Evolutionary conservation across 2,113 vertebrate species (phyloP), one percentile per base, ranked within the genome.

Genomic region (Monopterus albus): DNA sequence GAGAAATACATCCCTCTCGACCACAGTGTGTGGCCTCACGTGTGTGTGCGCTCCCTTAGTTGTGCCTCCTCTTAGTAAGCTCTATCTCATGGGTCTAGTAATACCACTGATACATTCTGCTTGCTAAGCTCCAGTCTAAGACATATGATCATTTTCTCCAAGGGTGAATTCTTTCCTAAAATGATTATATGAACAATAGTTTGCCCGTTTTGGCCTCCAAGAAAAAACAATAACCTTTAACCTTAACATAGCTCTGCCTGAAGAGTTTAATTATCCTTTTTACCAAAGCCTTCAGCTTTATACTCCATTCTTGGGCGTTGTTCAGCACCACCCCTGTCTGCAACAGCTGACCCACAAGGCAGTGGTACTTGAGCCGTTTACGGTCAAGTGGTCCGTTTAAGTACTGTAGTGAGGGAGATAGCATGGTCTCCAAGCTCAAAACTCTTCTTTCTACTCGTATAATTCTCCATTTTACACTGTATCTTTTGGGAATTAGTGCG

Each of bases 351-450:
- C 65, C 65, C 57, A 67, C 55, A 68, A 78, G 45, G 12, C 28
- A 4, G 43, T 40, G 50, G 25, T 66, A 21, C 70, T 81, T 72
- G 33, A 81, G 67, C 42, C 6, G 3, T 65, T 75, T 43, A 33
- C 56, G 52, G 47, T 50, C 5, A 49, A 87, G 75, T 74, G 62
- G 25, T 58, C 65, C 39, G 31, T 78, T 81, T 57, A 42, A 73
- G 58, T 53, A 33, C 47, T 50, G 67, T 79, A 62, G 72, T 82
- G 58, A 80, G 55, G 72, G 70, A 84, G 52, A 11, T 31, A 56
- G 75, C 80, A 78, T 81, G 75, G 71, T 81, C 77, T 81, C 73
- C 18, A 38, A 61, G 73, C 71, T 81, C 71, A 46, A 28, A 77
- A 29, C 67, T 50, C 65, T 42, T 66, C 74, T 69, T 56, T 46